phyloP scores from a whole-genome alignment of 1,140 invertebrate species.

The Vanessa atalanta region DNA sequence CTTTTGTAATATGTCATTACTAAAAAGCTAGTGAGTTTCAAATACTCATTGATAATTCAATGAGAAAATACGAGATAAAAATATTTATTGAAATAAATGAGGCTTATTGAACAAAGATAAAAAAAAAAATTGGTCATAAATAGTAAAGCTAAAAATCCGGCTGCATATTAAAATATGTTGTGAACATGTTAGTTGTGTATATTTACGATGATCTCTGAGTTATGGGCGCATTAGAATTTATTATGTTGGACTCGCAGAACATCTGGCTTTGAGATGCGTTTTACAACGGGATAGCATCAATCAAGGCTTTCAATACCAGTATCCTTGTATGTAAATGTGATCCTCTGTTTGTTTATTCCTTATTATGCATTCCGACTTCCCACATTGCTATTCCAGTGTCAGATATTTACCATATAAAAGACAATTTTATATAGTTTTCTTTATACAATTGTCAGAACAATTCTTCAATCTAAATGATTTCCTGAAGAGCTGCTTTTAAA shows the following conservation, averaged over 20 bases:
- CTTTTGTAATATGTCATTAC: not conserved
- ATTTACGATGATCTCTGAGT: constrained; percentile 38
- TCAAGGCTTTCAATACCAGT: constrained; percentile 31
- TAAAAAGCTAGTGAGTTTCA: not conserved
- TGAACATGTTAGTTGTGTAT: constrained; percentile 34
- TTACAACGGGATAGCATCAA: constrained; percentile 37
- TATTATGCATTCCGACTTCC: constrained; percentile 31
- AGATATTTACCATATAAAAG: constrained; percentile 22
- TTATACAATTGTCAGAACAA: constrained; percentile 3
- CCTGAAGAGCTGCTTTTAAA: not conserved
- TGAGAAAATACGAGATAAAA: constrained; percentile 6
- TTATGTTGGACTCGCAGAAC: constrained; percentile 31
- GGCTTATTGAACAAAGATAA: not conserved
- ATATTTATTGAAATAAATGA: constrained; percentile 4
- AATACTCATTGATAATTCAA: not conserved
- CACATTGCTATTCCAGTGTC: constrained; percentile 31
- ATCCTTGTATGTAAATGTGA: constrained; percentile 36
- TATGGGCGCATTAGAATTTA: constrained; percentile 38
- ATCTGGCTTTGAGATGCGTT: constrained; percentile 39
- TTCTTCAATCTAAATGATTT: constrained; percentile 5
- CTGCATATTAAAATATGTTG: constrained; percentile 32
- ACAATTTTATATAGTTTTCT: constrained; percentile 13
- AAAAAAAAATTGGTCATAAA: constrained; percentile 23
- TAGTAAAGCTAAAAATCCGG: constrained; percentile 13
- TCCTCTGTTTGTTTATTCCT: constrained; percentile 28